Evolutionary conservation across 1,140 invertebrate genomes (phyloP).

Genomic region (Drosophila nikananu): DNA sequence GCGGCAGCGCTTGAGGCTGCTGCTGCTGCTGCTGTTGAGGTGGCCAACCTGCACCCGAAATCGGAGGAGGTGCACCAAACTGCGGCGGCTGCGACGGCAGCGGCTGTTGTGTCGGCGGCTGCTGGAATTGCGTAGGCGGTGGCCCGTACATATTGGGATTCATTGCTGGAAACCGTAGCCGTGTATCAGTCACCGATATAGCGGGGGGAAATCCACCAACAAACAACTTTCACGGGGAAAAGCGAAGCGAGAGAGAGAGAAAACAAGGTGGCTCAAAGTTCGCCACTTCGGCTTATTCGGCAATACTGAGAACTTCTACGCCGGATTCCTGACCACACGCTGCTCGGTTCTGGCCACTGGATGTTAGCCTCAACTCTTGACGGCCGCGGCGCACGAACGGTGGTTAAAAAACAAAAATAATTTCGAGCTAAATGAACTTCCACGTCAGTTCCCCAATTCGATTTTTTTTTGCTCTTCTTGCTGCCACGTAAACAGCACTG

Average conservation of each 20-base stretch:
- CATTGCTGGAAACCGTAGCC: conserved; percentile 39
- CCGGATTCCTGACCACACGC: conserved; percentile 36
- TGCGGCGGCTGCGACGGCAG: conserved; percentile 46
- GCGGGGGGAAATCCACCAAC: conserved; percentile 2
- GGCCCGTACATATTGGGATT: conserved; percentile 75
- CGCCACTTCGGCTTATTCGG: conserved; percentile 34
- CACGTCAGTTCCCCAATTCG: conserved; percentile 82
- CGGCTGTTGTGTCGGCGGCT: conserved; percentile 27
- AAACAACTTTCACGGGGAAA: conserved; percentile 70
- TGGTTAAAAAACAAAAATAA: conserved; percentile 62
- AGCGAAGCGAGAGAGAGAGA: conserved; percentile 18
- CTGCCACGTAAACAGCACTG: conserved; percentile 72
- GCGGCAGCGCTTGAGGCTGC: conserved; percentile 22
- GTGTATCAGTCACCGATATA: conserved; percentile 15
- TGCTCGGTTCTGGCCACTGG: conserved; percentile 25
- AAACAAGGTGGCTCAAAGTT: conserved; percentile 71
- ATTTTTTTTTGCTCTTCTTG: conserved; percentile 73
- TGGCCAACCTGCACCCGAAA: conserved; percentile 65
- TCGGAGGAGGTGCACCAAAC: conserved; percentile 60
- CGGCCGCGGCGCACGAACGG: conserved; percentile 35
- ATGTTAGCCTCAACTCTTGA: conserved; percentile 27
- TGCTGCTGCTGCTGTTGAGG: conserved; percentile 59
- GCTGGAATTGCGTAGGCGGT: conserved; percentile 71
- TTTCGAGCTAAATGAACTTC: conserved; percentile 74
- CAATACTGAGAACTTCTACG: conserved; percentile 28